Conservation (phyloP, 2,113 vertebrate species). For the Aythya baeri region DNA sequence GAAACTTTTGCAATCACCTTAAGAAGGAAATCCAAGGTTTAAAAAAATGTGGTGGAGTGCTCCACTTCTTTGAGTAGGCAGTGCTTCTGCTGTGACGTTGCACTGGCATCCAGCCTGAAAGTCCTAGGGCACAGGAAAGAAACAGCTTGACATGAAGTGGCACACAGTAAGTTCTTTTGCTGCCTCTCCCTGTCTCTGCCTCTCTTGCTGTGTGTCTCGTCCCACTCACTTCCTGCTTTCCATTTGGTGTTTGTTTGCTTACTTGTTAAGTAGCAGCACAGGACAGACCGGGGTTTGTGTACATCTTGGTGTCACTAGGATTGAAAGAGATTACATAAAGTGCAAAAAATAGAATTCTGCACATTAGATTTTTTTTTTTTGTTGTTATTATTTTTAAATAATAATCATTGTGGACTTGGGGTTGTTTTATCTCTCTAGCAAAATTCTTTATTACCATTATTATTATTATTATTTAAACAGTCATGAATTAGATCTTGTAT, state of each 20-base stretch:
- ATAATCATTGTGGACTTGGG: background rate
- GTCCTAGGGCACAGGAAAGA: background rate
- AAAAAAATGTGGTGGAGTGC: background rate
- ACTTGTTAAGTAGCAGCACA: background rate
- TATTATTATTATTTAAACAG: background rate
- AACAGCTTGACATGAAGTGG: background rate
- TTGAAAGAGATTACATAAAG: background rate
- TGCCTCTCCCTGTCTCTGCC: background rate
- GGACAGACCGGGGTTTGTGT: background rate
- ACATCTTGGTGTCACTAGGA: background rate
- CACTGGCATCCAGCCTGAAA: conserved; percentile 26
- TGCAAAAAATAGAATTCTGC: background rate
- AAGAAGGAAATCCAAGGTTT: conserved; percentile 46
- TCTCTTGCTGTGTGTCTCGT: background rate
- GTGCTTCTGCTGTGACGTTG: background rate
- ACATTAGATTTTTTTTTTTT: background rate
- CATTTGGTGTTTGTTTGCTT: background rate
- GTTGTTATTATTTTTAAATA: background rate
- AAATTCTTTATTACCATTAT: background rate
- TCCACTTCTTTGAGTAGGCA: conserved; percentile 13
- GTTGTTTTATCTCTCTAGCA: background rate
- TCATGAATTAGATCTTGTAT: background rate
- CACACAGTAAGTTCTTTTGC: conserved; percentile 52
- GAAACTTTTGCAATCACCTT: background rate
- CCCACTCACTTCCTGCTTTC: background rate